phyloP scores from a whole-genome alignment of 2,888 invertebrate genomes.

The Aethes cnicana region DNA sequence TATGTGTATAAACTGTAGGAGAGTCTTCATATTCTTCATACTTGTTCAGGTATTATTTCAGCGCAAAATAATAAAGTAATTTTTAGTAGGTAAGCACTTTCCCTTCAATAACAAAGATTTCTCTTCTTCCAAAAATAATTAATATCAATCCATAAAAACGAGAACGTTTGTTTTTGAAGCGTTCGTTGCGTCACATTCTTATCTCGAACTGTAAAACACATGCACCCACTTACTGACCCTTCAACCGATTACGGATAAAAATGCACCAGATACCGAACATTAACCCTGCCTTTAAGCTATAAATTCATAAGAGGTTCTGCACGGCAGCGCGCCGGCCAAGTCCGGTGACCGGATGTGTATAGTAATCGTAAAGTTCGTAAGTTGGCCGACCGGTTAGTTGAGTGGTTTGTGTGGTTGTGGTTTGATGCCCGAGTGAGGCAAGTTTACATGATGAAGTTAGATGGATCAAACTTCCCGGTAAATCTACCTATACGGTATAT shows the following conservation, averaged over 20 bases:
- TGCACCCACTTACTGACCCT: conserved; percentile 57
- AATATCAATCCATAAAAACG: conserved; percentile 1
- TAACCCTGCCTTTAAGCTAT: conserved; percentile 62
- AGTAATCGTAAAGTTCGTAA: conserved; percentile 18
- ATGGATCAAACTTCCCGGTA: background rate
- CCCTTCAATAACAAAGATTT: too few species aligned
- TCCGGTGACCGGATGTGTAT: conserved; percentile 16
- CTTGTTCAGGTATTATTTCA: too few species aligned
- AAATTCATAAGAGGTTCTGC: conserved; percentile 48
- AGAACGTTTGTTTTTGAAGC: background rate
- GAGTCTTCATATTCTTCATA: too few species aligned
- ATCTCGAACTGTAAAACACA: conserved; percentile 59
- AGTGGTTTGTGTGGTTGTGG: conserved; percentile 16
- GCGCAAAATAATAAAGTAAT: too few species aligned
- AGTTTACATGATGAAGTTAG: conserved; percentile 1
- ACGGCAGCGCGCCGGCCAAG: conserved; percentile 23
- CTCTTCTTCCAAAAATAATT: background rate
- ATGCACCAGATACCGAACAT: conserved; percentile 54
- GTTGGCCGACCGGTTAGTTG: conserved; percentile 15
- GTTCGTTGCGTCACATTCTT: conserved; percentile 46
- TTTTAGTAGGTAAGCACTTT: too few species aligned
- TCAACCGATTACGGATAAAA: conserved; percentile 51
- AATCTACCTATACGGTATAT: too few species aligned
- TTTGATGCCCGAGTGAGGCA: conserved; percentile 15
- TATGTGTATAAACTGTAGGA: too few species aligned